Evolutionary conservation across 1,140 invertebrate genomes (phyloP).

Genomic region (Apocrypta bakeri): DNA sequence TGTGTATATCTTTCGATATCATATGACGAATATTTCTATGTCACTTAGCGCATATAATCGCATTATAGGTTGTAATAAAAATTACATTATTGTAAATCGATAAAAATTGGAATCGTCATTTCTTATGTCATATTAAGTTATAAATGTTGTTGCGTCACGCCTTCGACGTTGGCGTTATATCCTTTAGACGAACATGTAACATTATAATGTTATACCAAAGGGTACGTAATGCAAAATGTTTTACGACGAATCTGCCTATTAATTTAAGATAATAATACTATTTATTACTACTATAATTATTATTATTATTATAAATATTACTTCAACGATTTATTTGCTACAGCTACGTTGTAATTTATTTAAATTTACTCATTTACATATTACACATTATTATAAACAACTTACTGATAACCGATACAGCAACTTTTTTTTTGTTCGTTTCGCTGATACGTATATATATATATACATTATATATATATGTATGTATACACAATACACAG

Average conservation of each 20-base stretch:
- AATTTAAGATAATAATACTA: slow-evolving; percentile 44
- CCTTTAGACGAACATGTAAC: slow-evolving; percentile 35
- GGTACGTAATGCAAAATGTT: slow-evolving; percentile 30
- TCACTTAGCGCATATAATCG: slow-evolving; percentile 41
- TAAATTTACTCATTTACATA: slow-evolving; percentile 3
- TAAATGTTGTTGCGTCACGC: not conserved
- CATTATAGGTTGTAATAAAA: slow-evolving; percentile 31
- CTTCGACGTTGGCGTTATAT: slow-evolving; percentile 15
- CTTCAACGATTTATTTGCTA: slow-evolving; percentile 25
- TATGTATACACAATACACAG: not conserved
- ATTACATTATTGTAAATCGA: slow-evolving; percentile 38
- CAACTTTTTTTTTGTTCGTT: slow-evolving; percentile 1
- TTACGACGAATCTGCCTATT: slow-evolving; percentile 39
- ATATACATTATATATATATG: not conserved
- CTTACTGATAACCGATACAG: not conserved
- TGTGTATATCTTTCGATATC: not conserved
- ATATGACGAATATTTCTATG: slow-evolving; percentile 23
- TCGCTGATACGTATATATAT: not conserved
- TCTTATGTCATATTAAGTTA: slow-evolving; percentile 6
- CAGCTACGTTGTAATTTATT: slow-evolving; percentile 30
- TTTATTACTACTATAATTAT: slow-evolving; percentile 24
- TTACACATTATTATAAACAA: slow-evolving; percentile 7
- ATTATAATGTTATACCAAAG: slow-evolving; percentile 32
- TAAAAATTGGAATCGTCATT: slow-evolving; percentile 32
- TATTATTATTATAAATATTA: not conserved